These are phyloP conservation scores for Linurgus olivaceus DNA, from an alignment of 2,797 vertebrate species.

Conservation along the genomic window DNA sequence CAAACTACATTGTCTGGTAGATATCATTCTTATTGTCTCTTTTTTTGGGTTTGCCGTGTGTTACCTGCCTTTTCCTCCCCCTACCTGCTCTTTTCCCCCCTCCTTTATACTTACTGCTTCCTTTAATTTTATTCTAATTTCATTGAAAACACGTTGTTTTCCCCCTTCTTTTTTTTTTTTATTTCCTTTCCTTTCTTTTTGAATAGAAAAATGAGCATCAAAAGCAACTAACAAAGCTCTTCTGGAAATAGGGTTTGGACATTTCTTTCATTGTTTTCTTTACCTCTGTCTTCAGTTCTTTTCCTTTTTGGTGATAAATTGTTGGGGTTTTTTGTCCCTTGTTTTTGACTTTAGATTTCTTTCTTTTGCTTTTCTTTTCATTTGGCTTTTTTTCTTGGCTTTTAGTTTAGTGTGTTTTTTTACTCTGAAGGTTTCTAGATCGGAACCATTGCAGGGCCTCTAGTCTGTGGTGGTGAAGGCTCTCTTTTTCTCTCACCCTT, in stretches of 20 bases:
- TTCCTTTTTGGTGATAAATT: not conserved
- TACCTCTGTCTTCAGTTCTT: not conserved
- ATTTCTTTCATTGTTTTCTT: constrained; percentile 54
- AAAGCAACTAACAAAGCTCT: constrained; percentile 78
- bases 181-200: not conserved
- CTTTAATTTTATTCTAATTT: constrained; percentile 76
- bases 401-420: not conserved
- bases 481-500: constrained; percentile 60
- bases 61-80: constrained; percentile 75
- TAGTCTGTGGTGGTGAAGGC: constrained; percentile 61
- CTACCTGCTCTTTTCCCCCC: constrained; percentile 38
- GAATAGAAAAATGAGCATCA: constrained; percentile 71
- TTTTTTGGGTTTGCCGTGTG: constrained; percentile 98
- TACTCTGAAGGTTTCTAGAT: constrained; percentile 39
- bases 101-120: constrained; percentile 65
- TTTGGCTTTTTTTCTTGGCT: constrained; percentile 53
- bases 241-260: constrained; percentile 86
- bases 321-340: not conserved
- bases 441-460: constrained; percentile 63
- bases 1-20: constrained; percentile 99
- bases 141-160: constrained; percentile 78
- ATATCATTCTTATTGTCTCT: constrained; percentile 95
- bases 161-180: constrained; percentile 68
- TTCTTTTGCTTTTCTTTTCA: not conserved
- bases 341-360: not conserved